Evolutionary conservation across 2,888 invertebrate species (phyloP).

Genomic region (Trachelus stipa): DNA sequence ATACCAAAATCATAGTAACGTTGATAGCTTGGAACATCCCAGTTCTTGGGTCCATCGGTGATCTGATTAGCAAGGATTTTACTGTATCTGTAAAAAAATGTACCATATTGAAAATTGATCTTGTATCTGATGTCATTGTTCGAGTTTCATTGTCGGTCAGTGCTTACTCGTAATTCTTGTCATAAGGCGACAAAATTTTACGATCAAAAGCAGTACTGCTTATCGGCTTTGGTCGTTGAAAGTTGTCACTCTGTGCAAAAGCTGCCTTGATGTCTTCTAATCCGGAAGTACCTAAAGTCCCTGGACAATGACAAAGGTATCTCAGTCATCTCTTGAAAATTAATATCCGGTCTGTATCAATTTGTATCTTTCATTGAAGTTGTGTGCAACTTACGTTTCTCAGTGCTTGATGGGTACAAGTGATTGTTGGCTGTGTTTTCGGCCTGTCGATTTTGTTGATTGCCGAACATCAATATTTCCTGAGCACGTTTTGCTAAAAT

Average conservation of each 20-base stretch:
- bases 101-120: not conserved
- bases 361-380: not conserved
- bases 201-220: conserved; percentile 40
- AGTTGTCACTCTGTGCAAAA: conserved; percentile 42
- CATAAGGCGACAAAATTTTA: conserved; percentile 39
- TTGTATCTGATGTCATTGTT: not conserved
- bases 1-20: conserved; percentile 42
- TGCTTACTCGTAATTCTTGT: conserved; percentile 55
- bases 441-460: conserved; percentile 61
- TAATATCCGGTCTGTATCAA: not conserved
- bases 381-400: conserved; percentile 49
- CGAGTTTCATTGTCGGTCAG: not conserved
- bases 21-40: conserved; percentile 47
- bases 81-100: conserved; percentile 43
- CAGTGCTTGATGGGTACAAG: conserved; percentile 39
- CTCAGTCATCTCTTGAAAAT: not conserved
- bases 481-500: conserved; percentile 63
- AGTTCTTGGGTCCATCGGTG: conserved; percentile 46
- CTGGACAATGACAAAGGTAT: conserved; percentile 25
- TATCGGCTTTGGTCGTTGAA: conserved; percentile 38
- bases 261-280: conserved; percentile 49
- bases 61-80: conserved; percentile 53
- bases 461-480: conserved; percentile 65
- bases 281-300: conserved; percentile 53
- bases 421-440: conserved; percentile 34